These are phyloP conservation scores for Chloropsis cyanopogon DNA, from an alignment of 2,113 vertebrate species.

Conservation along the genomic window DNA sequence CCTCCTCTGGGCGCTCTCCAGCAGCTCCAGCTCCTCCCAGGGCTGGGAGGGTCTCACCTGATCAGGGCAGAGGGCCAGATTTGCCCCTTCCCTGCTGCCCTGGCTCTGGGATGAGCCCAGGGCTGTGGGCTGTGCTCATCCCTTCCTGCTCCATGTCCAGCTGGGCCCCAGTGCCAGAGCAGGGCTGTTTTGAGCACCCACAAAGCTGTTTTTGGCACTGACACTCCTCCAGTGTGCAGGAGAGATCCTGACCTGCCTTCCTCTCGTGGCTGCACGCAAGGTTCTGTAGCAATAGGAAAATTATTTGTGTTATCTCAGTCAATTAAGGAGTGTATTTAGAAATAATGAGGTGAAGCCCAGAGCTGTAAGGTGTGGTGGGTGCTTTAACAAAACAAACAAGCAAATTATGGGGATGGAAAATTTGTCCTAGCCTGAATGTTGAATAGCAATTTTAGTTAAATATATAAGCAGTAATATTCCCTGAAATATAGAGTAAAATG, in stretches of 20 bases:
- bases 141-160: rapidly evolving
- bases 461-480: not conserved
- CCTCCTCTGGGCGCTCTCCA: rapidly evolving
- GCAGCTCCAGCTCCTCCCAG: not conserved
- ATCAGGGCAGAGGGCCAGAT: not conserved
- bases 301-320: not conserved
- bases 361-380: not conserved
- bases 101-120: not conserved
- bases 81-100: not conserved
- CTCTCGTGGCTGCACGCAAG: not conserved
- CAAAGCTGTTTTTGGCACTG: not conserved
- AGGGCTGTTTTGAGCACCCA: not conserved
- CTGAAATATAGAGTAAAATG: not conserved
- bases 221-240: rapidly evolving
- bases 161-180: not conserved
- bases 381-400: not conserved
- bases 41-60: not conserved
- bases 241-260: not conserved
- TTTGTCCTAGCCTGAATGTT: not conserved
- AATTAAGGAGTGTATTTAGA: not conserved
- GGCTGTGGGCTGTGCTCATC: not conserved
- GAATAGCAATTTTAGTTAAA: not conserved
- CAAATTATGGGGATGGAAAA: not conserved
- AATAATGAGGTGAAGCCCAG: not conserved
- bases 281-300: not conserved